Evolutionary conservation across 2,113 vertebrate genomes (phyloP), one percentile per base, ranked within the genome.

Genomic region (Pica pica): DNA sequence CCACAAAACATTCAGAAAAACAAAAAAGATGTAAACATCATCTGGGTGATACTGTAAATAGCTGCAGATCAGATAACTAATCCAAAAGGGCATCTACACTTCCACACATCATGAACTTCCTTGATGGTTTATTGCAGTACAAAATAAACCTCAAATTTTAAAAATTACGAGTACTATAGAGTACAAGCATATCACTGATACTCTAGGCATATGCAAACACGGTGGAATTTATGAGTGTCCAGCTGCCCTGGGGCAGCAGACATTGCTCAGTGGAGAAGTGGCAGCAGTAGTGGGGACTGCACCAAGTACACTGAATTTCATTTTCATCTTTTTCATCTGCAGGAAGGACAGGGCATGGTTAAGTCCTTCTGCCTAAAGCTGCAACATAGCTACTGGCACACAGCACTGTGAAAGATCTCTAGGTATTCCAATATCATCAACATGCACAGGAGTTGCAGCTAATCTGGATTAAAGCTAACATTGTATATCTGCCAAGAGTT

Each of bases 281-380:
- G 21, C 11, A 35, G 59, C 23, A 87, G 74, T 31, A 87, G 19
- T 6, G 22, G 16, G 22, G 49, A 42, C 28, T 21, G 23, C 14
- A 60, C 4, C 16, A 42, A 50, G 18, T 30, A 64, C 46, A 61
- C 13, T 4, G 8, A 82, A 78, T 31, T 82, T 23, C 4, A 39
- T 65, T 73, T 44, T 41, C 18, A 9, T 33, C 9, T 65, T 88
- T 83, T 31, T 37, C 52, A 13, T 3, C 22, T 30, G 3, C 1
- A 2, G 6, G 5, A 3, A 64, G 15, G 39, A 49, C 1, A 1
- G 31, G 22, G 10, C 6, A 53, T 0, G 2, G 26, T 27, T 27
- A 82, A 12, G 4, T 89, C 15, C 60, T 80, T 63, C 19, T 44
- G 50, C n/a, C 47, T 61, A 31, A 87, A 78, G 65, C 0, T 63